Percentiles rank a stretch among this genome's conserved stretches.
Conservation (phyloP, 2,888 invertebrate genomes). For the Trypoxylon attenuatum region DNA sequence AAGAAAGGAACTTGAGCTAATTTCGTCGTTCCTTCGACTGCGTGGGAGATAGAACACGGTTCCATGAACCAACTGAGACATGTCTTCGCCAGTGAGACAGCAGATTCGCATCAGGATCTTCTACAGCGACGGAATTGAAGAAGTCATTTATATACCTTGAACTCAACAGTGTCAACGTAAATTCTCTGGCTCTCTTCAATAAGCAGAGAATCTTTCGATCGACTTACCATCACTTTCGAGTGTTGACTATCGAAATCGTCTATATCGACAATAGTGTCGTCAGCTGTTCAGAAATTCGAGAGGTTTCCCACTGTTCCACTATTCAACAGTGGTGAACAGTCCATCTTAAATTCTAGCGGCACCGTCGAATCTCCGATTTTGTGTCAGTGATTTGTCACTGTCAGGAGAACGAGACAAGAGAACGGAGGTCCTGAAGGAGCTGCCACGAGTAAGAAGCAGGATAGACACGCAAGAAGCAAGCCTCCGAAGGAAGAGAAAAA, state of each 20-base stretch:
- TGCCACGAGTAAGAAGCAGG: slow-evolving; percentile 4
- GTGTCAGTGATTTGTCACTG: slow-evolving; percentile 12
- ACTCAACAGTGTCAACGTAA: background rate
- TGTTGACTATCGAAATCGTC: too few relatives aligned
- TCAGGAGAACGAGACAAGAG: slow-evolving; percentile 13
- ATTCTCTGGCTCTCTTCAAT: too few relatives aligned
- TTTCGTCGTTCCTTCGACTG: background rate
- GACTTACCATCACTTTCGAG: too few relatives aligned
- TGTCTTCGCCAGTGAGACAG: slow-evolving; percentile 81
- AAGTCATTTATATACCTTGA: slow-evolving; percentile 78
- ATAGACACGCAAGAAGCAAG: slow-evolving; percentile 10
- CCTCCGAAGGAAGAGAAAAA: slow-evolving; percentile 3
- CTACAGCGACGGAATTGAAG: slow-evolving; percentile 79
- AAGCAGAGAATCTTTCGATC: too few relatives aligned
- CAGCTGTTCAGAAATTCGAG: too few relatives aligned
- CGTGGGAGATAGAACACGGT: background rate
- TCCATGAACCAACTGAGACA: slow-evolving; percentile 63
- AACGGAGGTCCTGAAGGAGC: slow-evolving; percentile 3
- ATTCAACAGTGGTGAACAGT: too few relatives aligned
- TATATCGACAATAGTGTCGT: too few relatives aligned
- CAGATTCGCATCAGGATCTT: slow-evolving; percentile 83
- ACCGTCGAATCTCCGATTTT: too few relatives aligned
- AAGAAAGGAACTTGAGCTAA: background rate
- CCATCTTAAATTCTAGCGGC: slow-evolving; percentile 10
- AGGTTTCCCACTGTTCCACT: too few relatives aligned